Conservation (phyloP, 2,888 invertebrate species). For the Calephelis perditalis region DNA sequence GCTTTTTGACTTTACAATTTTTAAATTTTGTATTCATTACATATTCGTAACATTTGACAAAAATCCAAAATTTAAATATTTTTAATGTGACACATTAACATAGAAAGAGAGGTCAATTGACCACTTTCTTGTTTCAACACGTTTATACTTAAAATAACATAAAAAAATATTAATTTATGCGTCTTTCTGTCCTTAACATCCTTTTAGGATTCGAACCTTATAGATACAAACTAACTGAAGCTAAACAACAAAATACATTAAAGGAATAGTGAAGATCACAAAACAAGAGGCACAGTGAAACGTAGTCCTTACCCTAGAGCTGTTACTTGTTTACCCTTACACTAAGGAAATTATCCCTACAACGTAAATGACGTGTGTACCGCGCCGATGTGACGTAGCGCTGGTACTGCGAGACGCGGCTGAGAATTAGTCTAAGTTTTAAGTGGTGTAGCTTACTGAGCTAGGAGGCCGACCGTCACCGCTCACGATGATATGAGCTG, state of each 20-base stretch:
- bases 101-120: no score
- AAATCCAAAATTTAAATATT: no score
- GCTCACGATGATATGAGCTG: slow-evolving; percentile 79
- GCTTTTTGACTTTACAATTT: no score
- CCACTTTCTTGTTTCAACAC: no score
- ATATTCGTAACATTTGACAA: no score
- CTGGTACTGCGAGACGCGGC: slow-evolving; percentile 18
- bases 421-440: slow-evolving; percentile 49
- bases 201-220: neutral
- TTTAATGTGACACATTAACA: no score
- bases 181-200: neutral
- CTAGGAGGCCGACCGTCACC: slow-evolving; percentile 69
- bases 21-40: no score
- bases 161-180: no score
- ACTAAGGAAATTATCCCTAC: slow-evolving; percentile 28
- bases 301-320: slow-evolving; percentile 17
- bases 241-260: slow-evolving; percentile 10
- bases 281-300: slow-evolving; percentile 19
- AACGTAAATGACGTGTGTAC: slow-evolving; percentile 26
- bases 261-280: slow-evolving; percentile 10
- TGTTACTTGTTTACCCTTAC: slow-evolving; percentile 20
- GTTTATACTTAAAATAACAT: no score
- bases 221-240: neutral
- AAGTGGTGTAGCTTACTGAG: slow-evolving; percentile 57
- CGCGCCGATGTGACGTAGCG: slow-evolving; percentile 4